A percentile compares a stretch with the other conserved stretches of the same genome.
phyloP scores from a whole-genome alignment of 2,797 vertebrate species.

The Anguilla anguilla region DNA sequence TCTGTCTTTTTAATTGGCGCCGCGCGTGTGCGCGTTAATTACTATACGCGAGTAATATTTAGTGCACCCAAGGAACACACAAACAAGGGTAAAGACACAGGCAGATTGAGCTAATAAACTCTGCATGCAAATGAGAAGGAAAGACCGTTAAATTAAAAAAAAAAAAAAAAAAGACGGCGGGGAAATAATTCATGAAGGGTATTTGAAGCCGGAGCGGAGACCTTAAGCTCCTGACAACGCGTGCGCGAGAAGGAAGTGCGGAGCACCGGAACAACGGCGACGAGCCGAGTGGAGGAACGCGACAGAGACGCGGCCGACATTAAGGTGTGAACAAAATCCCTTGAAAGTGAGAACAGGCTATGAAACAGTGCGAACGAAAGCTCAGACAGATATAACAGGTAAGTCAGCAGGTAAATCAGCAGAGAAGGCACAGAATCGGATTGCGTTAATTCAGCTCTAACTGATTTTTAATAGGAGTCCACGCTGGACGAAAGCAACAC shows the following conservation, averaged over 20 bases:
- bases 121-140: constrained; percentile 94
- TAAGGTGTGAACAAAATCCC: neutral
- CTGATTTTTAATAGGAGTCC: no score
- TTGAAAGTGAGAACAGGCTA: neutral
- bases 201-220: constrained; percentile 95
- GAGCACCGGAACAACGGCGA: constrained; percentile 93
- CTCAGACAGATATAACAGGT: no score
- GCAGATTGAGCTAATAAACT: constrained; percentile 97
- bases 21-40: constrained; percentile 99
- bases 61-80: constrained; percentile 93
- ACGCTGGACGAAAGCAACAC: no score
- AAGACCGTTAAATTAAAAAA: constrained; percentile 77
- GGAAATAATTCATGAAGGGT: constrained; percentile 99
- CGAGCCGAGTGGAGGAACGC: constrained; percentile 91
- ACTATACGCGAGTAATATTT: constrained; percentile 93
- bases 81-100: constrained; percentile 86
- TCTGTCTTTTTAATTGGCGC: constrained; percentile 97
- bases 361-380: neutral
- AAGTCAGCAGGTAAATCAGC: no score
- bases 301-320: constrained; percentile 91
- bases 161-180: constrained; percentile 75
- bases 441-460: no score
- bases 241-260: constrained; percentile 89
- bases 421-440: no score
- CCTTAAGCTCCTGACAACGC: constrained; percentile 94